Evolutionary conservation across 2,113 vertebrate genomes (phyloP).

Genomic region (Hypocryptadius cinnamomeus): DNA sequence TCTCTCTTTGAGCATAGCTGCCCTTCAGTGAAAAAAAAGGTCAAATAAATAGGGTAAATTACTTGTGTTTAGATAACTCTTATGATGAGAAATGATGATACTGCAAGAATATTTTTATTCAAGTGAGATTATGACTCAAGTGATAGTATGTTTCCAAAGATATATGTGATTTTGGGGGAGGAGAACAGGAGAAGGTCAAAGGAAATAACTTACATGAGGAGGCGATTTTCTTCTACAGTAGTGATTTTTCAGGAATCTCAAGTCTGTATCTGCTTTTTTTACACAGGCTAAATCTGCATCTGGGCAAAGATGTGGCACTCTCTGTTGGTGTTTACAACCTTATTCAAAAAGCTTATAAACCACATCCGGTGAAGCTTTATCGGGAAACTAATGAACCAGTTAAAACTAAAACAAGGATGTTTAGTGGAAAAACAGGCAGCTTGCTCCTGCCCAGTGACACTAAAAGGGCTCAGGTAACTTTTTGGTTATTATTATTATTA

Average conservation of each 20-base stretch:
- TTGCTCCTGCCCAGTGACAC: conserved; percentile 91
- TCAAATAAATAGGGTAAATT: neutral
- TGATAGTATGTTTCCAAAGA: neutral
- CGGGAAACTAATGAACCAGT: conserved; percentile 88
- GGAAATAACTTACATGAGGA: neutral
- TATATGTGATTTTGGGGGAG: neutral
- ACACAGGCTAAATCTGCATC: conserved; percentile 79
- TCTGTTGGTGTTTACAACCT: conserved; percentile 83
- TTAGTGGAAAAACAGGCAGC: conserved; percentile 87
- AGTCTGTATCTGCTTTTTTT: neutral
- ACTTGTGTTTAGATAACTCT: neutral
- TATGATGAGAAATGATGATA: neutral
- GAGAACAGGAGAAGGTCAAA: neutral
- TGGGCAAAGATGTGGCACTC: conserved; percentile 75
- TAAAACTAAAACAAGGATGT: conserved; percentile 87
- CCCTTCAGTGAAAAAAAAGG: neutral
- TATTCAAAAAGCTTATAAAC: conserved; percentile 75
- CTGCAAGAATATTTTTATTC: neutral
- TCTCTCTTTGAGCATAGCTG: neutral
- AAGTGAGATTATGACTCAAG: neutral
- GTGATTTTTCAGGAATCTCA: neutral
- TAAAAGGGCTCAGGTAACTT: conserved; percentile 86
- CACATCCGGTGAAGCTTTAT: conserved; percentile 78
- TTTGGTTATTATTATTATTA: no score
- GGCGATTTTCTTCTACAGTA: neutral